Evolutionary conservation across 2,113 vertebrate species (phyloP).

Genomic region (Pseudopodoces humilis): DNA sequence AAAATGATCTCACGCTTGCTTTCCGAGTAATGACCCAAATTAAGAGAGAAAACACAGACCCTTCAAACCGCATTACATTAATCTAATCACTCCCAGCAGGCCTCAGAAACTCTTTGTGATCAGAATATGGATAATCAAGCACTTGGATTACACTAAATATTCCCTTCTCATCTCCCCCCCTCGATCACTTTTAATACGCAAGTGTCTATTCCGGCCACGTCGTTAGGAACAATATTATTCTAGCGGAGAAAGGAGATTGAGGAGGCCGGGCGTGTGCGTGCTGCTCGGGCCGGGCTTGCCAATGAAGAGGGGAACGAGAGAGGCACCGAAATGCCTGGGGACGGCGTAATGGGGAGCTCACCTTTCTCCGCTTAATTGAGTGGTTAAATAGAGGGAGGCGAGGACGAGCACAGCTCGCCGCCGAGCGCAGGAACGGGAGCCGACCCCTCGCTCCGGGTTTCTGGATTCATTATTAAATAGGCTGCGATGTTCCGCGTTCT

Average conservation of each 20-base stretch:
- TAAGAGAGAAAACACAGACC: constrained; percentile 91
- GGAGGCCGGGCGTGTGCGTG: constrained; percentile 75
- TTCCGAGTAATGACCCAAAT: constrained; percentile 92
- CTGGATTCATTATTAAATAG: background rate
- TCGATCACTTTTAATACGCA: constrained; percentile 78
- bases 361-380: constrained; percentile 61
- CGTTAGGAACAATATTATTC: constrained; percentile 85
- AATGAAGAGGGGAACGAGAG: constrained; percentile 77
- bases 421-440: background rate
- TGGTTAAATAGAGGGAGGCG: constrained; percentile 43
- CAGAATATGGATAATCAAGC: constrained; percentile 89
- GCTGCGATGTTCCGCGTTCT: background rate
- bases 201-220: constrained; percentile 87
- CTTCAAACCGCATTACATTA: constrained; percentile 93
- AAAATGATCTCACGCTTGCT: constrained; percentile 89
- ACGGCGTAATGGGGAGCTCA: constrained; percentile 22
- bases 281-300: constrained; percentile 75
- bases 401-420: constrained; percentile 31
- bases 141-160: constrained; percentile 81
- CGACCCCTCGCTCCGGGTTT: constrained; percentile 16
- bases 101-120: constrained; percentile 84
- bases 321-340: constrained; percentile 57
- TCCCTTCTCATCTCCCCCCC: constrained; percentile 70
- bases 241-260: constrained; percentile 68
- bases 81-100: constrained; percentile 88